Evolutionary conservation across 2,113 vertebrate genomes (phyloP).

Genomic region (Peromyscus leucopus): DNA sequence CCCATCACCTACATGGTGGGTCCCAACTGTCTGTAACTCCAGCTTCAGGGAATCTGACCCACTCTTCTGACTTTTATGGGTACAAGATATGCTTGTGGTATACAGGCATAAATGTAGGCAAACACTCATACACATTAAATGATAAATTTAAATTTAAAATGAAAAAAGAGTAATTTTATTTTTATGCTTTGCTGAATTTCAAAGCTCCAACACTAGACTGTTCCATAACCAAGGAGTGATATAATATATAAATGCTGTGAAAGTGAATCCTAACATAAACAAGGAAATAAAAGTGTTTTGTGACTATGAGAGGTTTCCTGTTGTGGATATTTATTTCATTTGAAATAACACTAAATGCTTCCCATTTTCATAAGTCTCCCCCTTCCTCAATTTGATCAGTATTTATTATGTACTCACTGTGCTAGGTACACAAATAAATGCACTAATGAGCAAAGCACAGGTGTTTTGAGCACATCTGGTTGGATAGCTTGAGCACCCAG

Average conservation of each 20-base stretch:
- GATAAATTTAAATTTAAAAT: not conserved
- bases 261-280: not conserved
- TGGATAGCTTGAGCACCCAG: not conserved
- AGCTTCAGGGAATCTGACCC: not conserved
- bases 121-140: not conserved
- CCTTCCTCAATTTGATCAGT: not conserved
- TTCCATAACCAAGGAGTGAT: not conserved
- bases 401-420: not conserved
- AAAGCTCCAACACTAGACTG: not conserved
- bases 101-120: not conserved
- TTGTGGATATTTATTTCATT: not conserved
- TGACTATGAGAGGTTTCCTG: not conserved
- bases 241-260: not conserved
- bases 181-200: not conserved
- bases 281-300: not conserved
- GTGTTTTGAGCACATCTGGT: not conserved
- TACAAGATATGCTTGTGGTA: not conserved
- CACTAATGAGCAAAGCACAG: not conserved
- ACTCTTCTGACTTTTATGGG: not conserved
- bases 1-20: not conserved
- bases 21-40: not conserved
- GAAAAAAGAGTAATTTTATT: slow-evolving; percentile 46
- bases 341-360: slow-evolving; percentile 19
- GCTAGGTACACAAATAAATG: not conserved
- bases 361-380: not conserved